A percentile compares a stretch with the other conserved stretches of the same genome.
Evolutionary conservation across 2,797 vertebrate genomes (phyloP).

Genomic region (Xenentodon cancila): DNA sequence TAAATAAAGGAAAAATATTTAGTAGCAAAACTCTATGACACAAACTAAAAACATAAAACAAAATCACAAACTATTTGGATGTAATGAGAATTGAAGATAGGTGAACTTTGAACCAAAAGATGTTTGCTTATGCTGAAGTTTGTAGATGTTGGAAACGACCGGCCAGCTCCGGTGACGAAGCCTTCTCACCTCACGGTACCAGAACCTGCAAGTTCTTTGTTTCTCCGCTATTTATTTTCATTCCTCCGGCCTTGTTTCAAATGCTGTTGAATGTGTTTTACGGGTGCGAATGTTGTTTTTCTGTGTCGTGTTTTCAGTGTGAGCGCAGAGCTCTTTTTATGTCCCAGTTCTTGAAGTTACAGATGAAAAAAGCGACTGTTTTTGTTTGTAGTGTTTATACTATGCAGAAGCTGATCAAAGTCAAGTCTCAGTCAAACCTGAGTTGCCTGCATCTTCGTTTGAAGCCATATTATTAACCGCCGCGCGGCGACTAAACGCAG

Average conservation of each 20-base stretch:
- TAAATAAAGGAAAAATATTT: too few species aligned
- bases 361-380: conserved; percentile 16
- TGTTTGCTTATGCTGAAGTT: conserved; percentile 3
- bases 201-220: conserved; percentile 16
- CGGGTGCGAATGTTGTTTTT: conserved; percentile 7
- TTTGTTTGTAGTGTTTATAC: conserved; percentile 40
- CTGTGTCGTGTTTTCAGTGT: conserved; percentile 14
- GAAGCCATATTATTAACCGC: conserved; percentile 62
- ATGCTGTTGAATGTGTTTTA: conserved; percentile 54
- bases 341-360: conserved; percentile 30
- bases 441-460: conserved; percentile 24
- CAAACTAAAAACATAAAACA: too few species aligned
- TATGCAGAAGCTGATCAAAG: conserved; percentile 55
- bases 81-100: neutral
- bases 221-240: conserved; percentile 50
- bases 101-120: conserved; percentile 10
- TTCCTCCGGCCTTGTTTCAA: conserved; percentile 22
- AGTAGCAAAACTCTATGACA: too few species aligned
- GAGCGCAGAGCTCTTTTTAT: conserved; percentile 47
- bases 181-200: conserved; percentile 22
- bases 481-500: too few species aligned
- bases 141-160: neutral
- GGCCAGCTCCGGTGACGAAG: neutral
- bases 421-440: conserved; percentile 27
- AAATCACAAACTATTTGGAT: conserved; percentile 6